Conservation (phyloP, 2,888 invertebrate species). For the Agonopterix arenella region DNA sequence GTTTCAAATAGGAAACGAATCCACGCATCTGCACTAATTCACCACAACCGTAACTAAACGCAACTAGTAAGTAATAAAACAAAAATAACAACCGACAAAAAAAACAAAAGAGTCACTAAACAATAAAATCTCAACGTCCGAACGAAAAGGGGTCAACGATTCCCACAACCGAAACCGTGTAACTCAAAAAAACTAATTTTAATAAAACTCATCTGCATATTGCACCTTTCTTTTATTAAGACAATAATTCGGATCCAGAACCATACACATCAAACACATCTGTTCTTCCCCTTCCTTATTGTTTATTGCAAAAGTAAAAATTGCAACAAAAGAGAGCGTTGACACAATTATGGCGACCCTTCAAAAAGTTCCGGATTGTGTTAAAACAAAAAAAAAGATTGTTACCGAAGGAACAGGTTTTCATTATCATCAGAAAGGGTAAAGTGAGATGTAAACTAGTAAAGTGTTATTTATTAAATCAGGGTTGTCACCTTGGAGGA, state of each 20-base stretch:
- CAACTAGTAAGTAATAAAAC: constrained; percentile 12
- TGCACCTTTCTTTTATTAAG: constrained; percentile 35
- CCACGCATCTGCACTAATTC: constrained; percentile 8
- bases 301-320: constrained; percentile 52
- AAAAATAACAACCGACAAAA: constrained; percentile 12
- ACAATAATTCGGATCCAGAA: constrained; percentile 14
- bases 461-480: constrained; percentile 34
- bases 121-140: constrained; percentile 30
- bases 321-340: constrained; percentile 51
- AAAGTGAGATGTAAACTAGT: constrained; percentile 65
- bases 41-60: constrained; percentile 8
- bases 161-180: constrained; percentile 46
- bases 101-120: constrained; percentile 13
- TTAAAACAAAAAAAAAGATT: constrained; percentile 72
- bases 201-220: constrained; percentile 50
- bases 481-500: too few relatives aligned
- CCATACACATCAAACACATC: constrained; percentile 53
- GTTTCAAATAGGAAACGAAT: not conserved
- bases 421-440: constrained; percentile 67
- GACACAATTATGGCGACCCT: constrained; percentile 64
- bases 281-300: constrained; percentile 52
- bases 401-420: constrained; percentile 68
- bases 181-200: constrained; percentile 58
- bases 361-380: constrained; percentile 27
- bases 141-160: constrained; percentile 55